These are phyloP conservation scores for Apis dorsata DNA, from an alignment of 1,140 invertebrate species.

Conservation along the genomic window DNA sequence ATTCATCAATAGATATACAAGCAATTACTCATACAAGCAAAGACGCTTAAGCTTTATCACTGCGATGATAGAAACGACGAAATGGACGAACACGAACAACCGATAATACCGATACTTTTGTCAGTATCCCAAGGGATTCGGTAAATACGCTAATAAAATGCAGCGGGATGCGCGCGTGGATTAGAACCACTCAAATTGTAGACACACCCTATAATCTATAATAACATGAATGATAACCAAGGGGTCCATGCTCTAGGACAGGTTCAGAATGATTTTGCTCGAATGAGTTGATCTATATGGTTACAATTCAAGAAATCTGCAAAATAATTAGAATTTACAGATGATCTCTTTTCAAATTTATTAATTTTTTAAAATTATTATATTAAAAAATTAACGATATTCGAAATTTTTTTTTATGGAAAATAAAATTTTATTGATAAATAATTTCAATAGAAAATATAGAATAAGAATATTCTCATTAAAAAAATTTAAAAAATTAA, in stretches of 20 bases:
- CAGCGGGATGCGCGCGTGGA: slow-evolving; percentile 68
- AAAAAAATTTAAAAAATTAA: too few species aligned
- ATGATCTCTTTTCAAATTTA: too few species aligned
- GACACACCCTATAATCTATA: slow-evolving; percentile 58
- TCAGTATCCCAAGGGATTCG: slow-evolving; percentile 58
- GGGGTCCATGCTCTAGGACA: slow-evolving; percentile 42
- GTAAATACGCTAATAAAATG: slow-evolving; percentile 79
- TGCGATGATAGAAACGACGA: slow-evolving; percentile 49
- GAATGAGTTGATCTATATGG: not conserved
- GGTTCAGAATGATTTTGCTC: slow-evolving; percentile 41
- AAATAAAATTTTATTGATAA: too few species aligned
- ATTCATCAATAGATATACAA: slow-evolving; percentile 59
- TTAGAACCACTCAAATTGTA: slow-evolving; percentile 64
- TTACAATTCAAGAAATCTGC: slow-evolving; percentile 39
- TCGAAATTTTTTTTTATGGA: too few species aligned
- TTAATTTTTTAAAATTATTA: too few species aligned
- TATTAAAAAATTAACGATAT: too few species aligned
- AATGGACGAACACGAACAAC: slow-evolving; percentile 61
- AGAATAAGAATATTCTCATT: too few species aligned
- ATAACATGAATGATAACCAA: slow-evolving; percentile 71
- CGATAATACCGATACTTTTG: slow-evolving; percentile 41
- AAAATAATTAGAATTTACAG: slow-evolving; percentile 34
- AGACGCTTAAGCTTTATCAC: slow-evolving; percentile 43
- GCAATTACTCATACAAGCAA: slow-evolving; percentile 59
- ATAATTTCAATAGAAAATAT: too few species aligned